Base-by-base conservation (phyloP, 2,797 vertebrate genomes). In the Tenualosa thibaudeaui region DNA sequence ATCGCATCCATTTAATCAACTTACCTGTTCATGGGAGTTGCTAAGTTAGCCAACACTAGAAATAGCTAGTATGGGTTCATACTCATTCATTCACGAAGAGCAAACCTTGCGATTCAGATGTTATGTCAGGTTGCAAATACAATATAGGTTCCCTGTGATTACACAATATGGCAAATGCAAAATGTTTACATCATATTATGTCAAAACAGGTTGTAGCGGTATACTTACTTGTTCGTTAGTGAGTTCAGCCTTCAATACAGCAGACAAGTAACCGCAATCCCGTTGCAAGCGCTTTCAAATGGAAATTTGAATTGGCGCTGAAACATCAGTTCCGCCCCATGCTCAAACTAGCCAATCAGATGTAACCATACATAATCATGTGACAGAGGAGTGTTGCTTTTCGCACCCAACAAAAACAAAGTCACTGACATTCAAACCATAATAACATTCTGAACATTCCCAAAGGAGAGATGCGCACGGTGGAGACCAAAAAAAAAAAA, bases 281-380 rank as follows among this genome's bases (percentile, higher is more conserved):
- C 40, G 71, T 6, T 46, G 15, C 37, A 78, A 43, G 22, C 40
- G 40, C 17, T 24, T 78, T 78, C 71, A 78, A 78, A 78, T 78
- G 71, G 40, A 78, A 22, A 78, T 78, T 78, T 78, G 71, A 78
- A 78, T 22, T 78, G 17, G 37, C 10, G 68, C 84, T 81, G 71
- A 81, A 81, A 50, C 54, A 84, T 81, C 75, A 50, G 71, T 58
- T 58, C 84, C 71, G 56, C 84, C 75, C 40, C 40, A 37, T 43
- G 40, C 71, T 78, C 71, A 78, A 78, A 78, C 71, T 5, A 78
- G 40, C 71, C 71, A 78, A 78, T 78, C 58, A 43, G 40, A 19
- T 22, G 71, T 17, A 22, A 2, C 37, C 71, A 19, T 43, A 17
- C 13, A 0, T 40, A 5, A 46, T 78, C 71, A 78, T 78, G 71